Evolutionary conservation across 2,797 vertebrate species (phyloP).

Genomic region (Pipistrellus kuhlii): DNA sequence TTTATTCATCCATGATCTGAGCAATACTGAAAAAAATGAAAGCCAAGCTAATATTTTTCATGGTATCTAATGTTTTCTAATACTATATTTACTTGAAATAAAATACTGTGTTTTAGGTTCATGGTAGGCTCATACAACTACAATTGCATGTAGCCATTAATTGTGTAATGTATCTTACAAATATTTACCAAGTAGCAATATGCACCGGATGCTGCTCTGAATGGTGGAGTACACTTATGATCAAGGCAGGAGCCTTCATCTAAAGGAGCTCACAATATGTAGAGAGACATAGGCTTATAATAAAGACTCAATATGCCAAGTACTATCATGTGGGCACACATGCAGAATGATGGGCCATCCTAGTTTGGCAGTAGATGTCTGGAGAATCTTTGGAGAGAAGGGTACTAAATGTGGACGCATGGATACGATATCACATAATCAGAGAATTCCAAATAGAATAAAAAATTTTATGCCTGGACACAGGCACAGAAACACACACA

Average conservation of each 20-base stretch:
- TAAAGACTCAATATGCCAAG: neutral
- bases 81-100: neutral
- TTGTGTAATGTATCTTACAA: neutral
- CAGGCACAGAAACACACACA: neutral
- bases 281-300: neutral
- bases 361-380: neutral
- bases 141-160: neutral
- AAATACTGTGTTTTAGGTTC: slow-evolving; percentile 14
- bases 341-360: neutral
- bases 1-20: slow-evolving; percentile 1
- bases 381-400: neutral
- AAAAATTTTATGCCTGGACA: neutral
- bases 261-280: neutral
- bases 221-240: slow-evolving; percentile 5
- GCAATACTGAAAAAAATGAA: slow-evolving; percentile 49
- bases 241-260: slow-evolving; percentile 16
- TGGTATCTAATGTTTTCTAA: neutral
- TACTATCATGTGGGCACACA: neutral
- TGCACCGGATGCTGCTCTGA: neutral
- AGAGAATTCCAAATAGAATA: slow-evolving; percentile 22
- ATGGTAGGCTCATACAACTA: neutral
- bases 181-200: slow-evolving; percentile 52
- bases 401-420: neutral
- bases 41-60: slow-evolving; percentile 37
- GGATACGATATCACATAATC: neutral